A percentile compares a stretch with the other conserved stretches of the same genome.
These are phyloP conservation scores for Lucilia cuprina DNA, from an alignment of 1,140 invertebrate species.

Conservation along the genomic window DNA sequence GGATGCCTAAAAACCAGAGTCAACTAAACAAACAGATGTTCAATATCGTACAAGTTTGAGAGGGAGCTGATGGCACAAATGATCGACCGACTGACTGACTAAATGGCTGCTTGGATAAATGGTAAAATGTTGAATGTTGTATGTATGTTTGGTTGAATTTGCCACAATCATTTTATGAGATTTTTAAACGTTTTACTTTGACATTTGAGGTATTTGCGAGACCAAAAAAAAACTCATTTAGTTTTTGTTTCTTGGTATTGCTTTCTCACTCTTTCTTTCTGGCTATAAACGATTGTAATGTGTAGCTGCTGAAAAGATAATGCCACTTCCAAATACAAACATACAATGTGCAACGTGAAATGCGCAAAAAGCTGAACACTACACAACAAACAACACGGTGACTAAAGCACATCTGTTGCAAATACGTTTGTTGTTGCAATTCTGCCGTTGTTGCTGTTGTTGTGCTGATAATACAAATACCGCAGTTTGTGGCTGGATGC, in stretches of 20 bases:
- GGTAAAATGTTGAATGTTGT: neutral
- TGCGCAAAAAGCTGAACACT: neutral
- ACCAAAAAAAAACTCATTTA: neutral
- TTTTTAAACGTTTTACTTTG: conserved; percentile 34
- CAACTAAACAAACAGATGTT: conserved; percentile 7
- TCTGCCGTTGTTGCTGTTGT: neutral
- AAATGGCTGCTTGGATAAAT: neutral
- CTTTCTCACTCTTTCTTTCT: neutral
- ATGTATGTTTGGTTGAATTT: neutral
- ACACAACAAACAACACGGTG: neutral
- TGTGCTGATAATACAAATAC: conserved; percentile 32
- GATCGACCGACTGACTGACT: neutral
- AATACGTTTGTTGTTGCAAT: neutral
- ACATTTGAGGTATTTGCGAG: conserved; percentile 30
- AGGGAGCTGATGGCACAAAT: neutral
- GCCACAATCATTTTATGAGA: conserved; percentile 30
- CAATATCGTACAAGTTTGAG: neutral
- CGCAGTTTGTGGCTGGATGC: neutral
- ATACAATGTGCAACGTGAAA: neutral
- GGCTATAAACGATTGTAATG: neutral
- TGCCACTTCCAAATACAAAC: neutral
- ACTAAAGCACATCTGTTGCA: conserved; percentile 26
- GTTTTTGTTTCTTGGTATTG: neutral
- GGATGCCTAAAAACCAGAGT: conserved; percentile 20
- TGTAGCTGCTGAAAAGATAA: conserved; percentile 19